Base-by-base conservation (phyloP, 1,140 invertebrate genomes). In the Brachionus plicatilis region DNA sequence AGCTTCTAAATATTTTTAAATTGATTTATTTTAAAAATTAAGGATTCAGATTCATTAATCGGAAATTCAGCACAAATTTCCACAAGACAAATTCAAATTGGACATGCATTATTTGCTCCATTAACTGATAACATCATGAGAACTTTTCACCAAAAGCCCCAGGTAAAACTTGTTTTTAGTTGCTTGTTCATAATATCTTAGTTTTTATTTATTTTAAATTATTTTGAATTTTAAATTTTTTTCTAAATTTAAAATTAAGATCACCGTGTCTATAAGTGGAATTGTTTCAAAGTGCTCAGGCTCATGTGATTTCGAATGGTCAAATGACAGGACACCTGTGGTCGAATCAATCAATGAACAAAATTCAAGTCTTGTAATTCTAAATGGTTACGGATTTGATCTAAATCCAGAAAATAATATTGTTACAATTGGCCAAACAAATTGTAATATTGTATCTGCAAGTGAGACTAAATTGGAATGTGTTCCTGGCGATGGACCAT, bases 51-150 rank as follows among this genome's bases (percentile, higher is more conserved):
- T 43, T 11, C 41, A 3, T 29, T 78, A 53, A 56, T 0, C 4
- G 45, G 45, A 78, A 53, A 33, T 53, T 76, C 41, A 11, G 14
- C 11, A 7, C 7, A 43, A 65, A 75, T 79, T n/a, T 20, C 24
- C 12, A 43, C 56, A 53, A 29, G 3, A 5, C 45, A 53, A 14
- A 33, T 53, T 24, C 45, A 66, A 56, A 66, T 75, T 50, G 85
- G 85, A 27, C 24, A 76, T 66, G 45, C 84, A 45, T 70, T 86
- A 33, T 85, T 84, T 66, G 65, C 85, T 53, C 85, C 86, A 17
- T 86, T 88, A 14, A 83, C 84, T 17, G 88, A 87, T 12, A 86
- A 87, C 83, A 85, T 88, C 79, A 47, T 88, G 3, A 76, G 86
- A 60, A 87, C 87, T 12, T 27, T 83, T 9, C 85, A 88, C 65